Evolutionary conservation across 2,113 vertebrate genomes (phyloP).

Genomic region (Solea senegalensis): DNA sequence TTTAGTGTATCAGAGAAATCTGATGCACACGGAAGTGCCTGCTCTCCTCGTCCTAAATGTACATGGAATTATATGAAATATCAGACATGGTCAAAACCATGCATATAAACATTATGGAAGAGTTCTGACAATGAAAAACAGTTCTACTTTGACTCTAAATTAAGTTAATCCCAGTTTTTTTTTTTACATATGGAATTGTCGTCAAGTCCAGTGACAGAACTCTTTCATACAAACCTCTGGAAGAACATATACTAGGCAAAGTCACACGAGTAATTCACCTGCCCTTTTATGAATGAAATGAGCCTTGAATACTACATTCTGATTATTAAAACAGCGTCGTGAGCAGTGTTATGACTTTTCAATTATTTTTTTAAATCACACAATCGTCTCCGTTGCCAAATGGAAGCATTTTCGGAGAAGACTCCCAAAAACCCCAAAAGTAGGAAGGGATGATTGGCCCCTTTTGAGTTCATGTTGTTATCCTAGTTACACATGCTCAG

Average conservation of each 20-base stretch:
- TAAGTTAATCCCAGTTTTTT: not conserved
- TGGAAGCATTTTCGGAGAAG: not conserved
- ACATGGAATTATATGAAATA: slow-evolving; percentile 59
- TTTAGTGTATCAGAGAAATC: slow-evolving; percentile 18
- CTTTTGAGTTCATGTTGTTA: not conserved
- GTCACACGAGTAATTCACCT: slow-evolving; percentile 43
- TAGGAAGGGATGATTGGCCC: slow-evolving; percentile 4
- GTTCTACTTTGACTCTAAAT: not conserved
- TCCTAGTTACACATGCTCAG: slow-evolving; percentile 19
- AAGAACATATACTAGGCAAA: slow-evolving; percentile 18
- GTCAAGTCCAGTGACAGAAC: slow-evolving; percentile 63
- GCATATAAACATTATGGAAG: slow-evolving; percentile 64
- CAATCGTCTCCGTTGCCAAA: slow-evolving; percentile 1
- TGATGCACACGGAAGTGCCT: slow-evolving; percentile 38
- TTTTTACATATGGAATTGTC: not conserved
- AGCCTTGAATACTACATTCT: slow-evolving; percentile 24
- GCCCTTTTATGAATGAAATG: slow-evolving; percentile 51
- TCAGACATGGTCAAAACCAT: slow-evolving; percentile 70
- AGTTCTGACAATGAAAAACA: slow-evolving; percentile 65
- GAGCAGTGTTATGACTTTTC: not conserved
- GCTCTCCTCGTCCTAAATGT: slow-evolving; percentile 69
- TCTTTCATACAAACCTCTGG: slow-evolving; percentile 65
- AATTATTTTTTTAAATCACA: not conserved
- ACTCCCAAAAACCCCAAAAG: not conserved
- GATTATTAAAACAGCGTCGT: not conserved